Base-by-base conservation (phyloP, 2,113 vertebrate genomes). In the Piprites chloris region DNA sequence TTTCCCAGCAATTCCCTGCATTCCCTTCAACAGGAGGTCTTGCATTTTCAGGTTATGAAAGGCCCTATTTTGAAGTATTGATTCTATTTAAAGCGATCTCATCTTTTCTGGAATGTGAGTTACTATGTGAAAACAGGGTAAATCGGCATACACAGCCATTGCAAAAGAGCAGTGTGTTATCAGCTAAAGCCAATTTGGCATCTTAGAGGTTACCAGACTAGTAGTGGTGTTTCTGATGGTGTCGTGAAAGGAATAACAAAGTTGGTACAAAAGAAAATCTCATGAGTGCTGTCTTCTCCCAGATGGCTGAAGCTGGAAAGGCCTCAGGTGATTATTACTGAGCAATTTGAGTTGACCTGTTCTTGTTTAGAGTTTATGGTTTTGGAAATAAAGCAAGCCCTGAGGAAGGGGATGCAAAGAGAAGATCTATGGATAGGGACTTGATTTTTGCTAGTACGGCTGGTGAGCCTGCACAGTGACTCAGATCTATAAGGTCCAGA, bases 321-420 rank as follows among this genome's bases (percentile, higher is more conserved):
- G 63, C 68, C 86, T 95, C 8, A 0, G 42, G 93, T 71, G 52
- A 67, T 92, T 84, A 87, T 75, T 81, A 84, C 76, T 41, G 76
- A 89, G 68, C 59, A 95, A 49, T 90, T 84, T 89, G 80, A 84
- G 65, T 65, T 85, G 80, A 90, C 92, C 93, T 93, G 52, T 93
- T 90, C 86, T 78, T 52, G 41, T 83, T 83, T 76, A 76, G 74
- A 80, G 53, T 85, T 80, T 89, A 58, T 69, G 67, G 42, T 3
- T 90, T 87, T 89, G 73, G 80, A 87, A 89, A 92, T 26, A 90
- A 88, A 81, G 68, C 68, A 78, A 93, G 55, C 67, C 76, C 76
- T 0, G 13, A 89, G 80, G 91, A 93, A 71, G 39, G 28, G 33
- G 23, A 67, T 78, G 75, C 30, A 81, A 90, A 74, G 55, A 89